Evolutionary conservation across 2,797 vertebrate species (phyloP).

Genomic region (Xiphophorus birchmanni): DNA sequence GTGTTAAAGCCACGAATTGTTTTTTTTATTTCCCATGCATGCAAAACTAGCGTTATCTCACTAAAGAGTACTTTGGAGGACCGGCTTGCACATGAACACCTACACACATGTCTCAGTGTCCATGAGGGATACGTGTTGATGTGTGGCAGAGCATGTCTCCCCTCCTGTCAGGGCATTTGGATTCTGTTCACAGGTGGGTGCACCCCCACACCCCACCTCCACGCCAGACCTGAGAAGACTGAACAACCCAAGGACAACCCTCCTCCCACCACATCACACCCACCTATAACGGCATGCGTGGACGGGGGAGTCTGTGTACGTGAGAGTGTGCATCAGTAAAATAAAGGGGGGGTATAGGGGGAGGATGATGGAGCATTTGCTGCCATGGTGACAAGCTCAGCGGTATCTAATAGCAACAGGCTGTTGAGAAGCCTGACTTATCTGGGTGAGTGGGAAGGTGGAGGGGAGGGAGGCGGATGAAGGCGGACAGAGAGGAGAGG

Average conservation of each 20-base stretch:
- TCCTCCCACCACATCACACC: constrained; percentile 52
- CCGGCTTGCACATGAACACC: neutral
- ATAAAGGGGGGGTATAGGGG: constrained; percentile 29
- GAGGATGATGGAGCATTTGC: constrained; percentile 76
- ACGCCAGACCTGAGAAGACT: constrained; percentile 58
- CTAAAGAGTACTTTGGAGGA: neutral
- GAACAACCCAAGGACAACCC: constrained; percentile 61
- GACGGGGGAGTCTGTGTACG: constrained; percentile 18
- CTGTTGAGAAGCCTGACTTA: constrained; percentile 72
- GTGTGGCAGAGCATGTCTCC: neutral
- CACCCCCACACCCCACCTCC: neutral
- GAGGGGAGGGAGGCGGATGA: constrained; percentile 36
- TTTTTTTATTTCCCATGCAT: neutral
- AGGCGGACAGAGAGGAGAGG: constrained; percentile 27
- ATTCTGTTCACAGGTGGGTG: constrained; percentile 69
- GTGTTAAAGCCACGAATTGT: neutral
- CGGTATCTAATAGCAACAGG: constrained; percentile 82
- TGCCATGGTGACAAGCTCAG: constrained; percentile 83
- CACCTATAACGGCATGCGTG: constrained; percentile 25
- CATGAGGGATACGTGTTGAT: neutral
- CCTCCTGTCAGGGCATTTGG: constrained; percentile 34
- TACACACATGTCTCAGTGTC: neutral
- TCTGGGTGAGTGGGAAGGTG: constrained; percentile 37
- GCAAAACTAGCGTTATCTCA: neutral
- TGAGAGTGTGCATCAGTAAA: constrained; percentile 14